phyloP scores from a whole-genome alignment of 2,888 invertebrate genomes.

The Brachyptera risi region DNA sequence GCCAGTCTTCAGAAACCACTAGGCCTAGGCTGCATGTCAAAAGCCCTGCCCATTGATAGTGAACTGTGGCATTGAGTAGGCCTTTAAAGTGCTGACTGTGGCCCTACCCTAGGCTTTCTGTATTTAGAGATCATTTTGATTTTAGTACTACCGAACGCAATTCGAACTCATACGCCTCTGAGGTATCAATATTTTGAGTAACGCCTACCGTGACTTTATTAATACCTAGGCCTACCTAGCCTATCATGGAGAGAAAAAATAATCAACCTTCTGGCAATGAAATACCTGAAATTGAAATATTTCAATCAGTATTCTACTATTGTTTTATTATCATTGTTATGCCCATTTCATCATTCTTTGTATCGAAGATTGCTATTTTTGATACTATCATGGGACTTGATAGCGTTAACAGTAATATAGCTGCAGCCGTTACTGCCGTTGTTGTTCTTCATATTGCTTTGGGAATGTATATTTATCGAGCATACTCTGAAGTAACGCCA shows the following conservation, averaged over 20 bases:
- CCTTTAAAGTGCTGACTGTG: too few species aligned
- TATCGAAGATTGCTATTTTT: constrained; percentile 63
- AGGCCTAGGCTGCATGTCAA: too few species aligned
- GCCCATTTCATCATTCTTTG: constrained; percentile 71
- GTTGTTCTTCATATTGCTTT: constrained; percentile 70
- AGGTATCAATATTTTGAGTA: too few species aligned
- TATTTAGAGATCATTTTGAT: too few species aligned
- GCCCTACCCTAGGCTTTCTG: too few species aligned
- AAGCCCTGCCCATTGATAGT: too few species aligned
- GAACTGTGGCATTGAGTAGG: too few species aligned
- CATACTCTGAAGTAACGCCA: constrained; percentile 54
- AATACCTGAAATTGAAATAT: constrained; percentile 64
- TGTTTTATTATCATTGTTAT: constrained; percentile 70
- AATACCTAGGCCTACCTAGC: too few species aligned
- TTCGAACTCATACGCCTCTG: too few species aligned
- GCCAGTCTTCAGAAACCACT: too few species aligned
- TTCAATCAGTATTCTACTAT: constrained; percentile 71
- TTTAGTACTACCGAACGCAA: too few species aligned
- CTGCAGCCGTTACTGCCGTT: constrained; percentile 72
- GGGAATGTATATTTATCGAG: constrained; percentile 72
- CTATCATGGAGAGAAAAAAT: neutral
- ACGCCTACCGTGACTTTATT: too few species aligned
- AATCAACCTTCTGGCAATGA: constrained; percentile 41
- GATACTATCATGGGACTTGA: constrained; percentile 57
- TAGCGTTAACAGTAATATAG: constrained; percentile 65